phyloP scores from a whole-genome alignment of 2,888 invertebrate species.

The Halictus ligatus region DNA sequence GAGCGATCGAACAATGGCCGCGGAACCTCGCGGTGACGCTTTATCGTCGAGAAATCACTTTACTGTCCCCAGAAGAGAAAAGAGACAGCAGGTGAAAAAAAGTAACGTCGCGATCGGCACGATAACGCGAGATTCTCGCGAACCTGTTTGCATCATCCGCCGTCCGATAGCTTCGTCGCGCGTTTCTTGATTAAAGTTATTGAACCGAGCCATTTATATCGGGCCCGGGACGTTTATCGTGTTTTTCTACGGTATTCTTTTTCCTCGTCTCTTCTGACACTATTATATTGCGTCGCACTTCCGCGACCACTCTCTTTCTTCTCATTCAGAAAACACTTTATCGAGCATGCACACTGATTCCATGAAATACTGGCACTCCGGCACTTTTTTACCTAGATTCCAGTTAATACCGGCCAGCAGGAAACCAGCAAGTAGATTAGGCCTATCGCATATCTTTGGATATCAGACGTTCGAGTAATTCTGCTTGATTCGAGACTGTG shows the following conservation, averaged over 20 bases:
- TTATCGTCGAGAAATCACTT: conserved; percentile 1
- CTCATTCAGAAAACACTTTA: background rate
- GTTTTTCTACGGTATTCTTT: background rate
- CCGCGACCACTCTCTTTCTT: background rate
- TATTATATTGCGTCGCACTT: background rate
- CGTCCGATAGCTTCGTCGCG: background rate
- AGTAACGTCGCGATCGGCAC: background rate
- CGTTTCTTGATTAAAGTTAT: conserved; percentile 23
- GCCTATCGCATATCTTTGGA: background rate
- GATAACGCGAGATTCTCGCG: conserved; percentile 7
- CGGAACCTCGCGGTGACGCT: background rate
- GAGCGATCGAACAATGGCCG: conserved; percentile 9
- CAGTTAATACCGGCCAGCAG: background rate
- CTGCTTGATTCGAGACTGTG: too few relatives aligned
- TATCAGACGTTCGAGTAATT: background rate
- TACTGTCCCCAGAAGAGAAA: background rate
- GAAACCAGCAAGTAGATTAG: background rate
- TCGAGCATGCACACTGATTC: background rate
- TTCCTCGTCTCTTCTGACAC: background rate
- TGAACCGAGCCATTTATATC: conserved; percentile 7
- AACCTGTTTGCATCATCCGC: conserved; percentile 23
- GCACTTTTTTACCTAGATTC: background rate
- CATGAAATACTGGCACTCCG: background rate
- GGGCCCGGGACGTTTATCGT: background rate
- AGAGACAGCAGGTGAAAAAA: background rate